Evolutionary conservation across 1,140 invertebrate species (phyloP), one percentile per base, ranked within the genome.

Genomic region (Bombus breviceps): DNA sequence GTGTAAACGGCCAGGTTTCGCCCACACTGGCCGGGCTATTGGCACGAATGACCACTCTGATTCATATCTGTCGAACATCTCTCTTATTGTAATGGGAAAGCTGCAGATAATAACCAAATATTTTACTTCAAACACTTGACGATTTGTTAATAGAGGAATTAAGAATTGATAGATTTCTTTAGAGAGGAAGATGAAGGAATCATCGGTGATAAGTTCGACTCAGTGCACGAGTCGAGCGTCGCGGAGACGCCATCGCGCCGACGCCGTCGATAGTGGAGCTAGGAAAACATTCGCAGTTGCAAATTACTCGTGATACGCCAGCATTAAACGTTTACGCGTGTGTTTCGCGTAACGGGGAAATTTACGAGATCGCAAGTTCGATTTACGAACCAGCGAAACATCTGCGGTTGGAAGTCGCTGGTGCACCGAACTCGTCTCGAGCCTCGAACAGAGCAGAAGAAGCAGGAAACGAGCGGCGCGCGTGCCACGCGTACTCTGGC

Each of bases 231-330:
- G 47, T 53, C 18, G 0, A 53, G 53, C 66, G 72, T 53, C 81
- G 53, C 37, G 34, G 47, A 41, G 32, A 71, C 22, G 57, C 37
- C 25, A 8, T 53, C 18, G 47, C 18, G 47, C 5, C 47, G 47
- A 47, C 47, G 47, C 47, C 47, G 47, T 15, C 47, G 47, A 53
- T 53, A 53, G 6, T 22, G 47, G 47, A 53, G 1, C 10, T 75
- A 37, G n/a, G 47, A 75, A 87, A 86, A 47, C 77, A 37, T n/a
- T 53, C 8, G 76, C 72, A 71, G 75, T 62, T 41, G 71, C 72
- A 75, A 87, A 87, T 87, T 79, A 75, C 71, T 41, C 71, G 8
- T 39, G 64, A 59, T 74, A 73, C 83, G 57, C 25, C 64, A 25
- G 59, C 71, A 39, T 82, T 80, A 62, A 62, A 15, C n/a, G 32